Percentiles rank a stretch among this genome's conserved stretches.
phyloP scores from a whole-genome alignment of 2,113 vertebrate species.

The Platysternon megacephalum region DNA sequence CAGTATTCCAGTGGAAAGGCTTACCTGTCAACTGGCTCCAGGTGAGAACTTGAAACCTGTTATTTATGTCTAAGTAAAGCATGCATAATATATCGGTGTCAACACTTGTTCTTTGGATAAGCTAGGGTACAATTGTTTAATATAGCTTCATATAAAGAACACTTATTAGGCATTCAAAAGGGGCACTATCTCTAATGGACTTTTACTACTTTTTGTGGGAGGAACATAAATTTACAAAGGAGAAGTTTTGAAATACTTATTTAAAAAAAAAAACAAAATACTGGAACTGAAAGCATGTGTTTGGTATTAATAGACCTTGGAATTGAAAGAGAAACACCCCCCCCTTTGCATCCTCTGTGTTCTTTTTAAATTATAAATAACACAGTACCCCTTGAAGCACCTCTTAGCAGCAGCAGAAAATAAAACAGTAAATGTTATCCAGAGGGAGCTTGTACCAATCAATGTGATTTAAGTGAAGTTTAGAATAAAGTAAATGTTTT shows the following conservation, averaged over 20 bases:
- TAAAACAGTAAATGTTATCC: not conserved
- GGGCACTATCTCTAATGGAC: not conserved
- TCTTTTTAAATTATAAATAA: constrained; percentile 42
- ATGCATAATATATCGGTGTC: constrained; percentile 52
- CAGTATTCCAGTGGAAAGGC: constrained; percentile 9
- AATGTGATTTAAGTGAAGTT: constrained; percentile 41
- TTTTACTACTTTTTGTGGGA: constrained; percentile 44
- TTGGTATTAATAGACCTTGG: constrained; percentile 57
- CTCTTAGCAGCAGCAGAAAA: constrained; percentile 34
- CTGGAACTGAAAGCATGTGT: constrained; percentile 56
- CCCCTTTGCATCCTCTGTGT: constrained; percentile 25
- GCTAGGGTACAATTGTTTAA: not conserved
- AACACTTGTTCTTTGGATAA: constrained; percentile 4
- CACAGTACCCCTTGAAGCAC: not conserved
- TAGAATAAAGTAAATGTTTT: constrained; percentile 59
- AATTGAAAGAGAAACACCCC: constrained; percentile 9
- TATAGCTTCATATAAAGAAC: constrained; percentile 6
- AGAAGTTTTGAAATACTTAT: constrained; percentile 60
- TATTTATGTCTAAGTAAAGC: constrained; percentile 16
- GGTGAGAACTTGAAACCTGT: not conserved
- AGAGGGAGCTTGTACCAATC: not conserved
- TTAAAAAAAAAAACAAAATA: constrained; percentile 20
- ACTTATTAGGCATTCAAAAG: not conserved
- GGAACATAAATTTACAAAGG: constrained; percentile 52
- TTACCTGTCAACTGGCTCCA: not conserved